Conservation (phyloP, 64 coral and sea anemone species). For the Trachythela sp. region DNA sequence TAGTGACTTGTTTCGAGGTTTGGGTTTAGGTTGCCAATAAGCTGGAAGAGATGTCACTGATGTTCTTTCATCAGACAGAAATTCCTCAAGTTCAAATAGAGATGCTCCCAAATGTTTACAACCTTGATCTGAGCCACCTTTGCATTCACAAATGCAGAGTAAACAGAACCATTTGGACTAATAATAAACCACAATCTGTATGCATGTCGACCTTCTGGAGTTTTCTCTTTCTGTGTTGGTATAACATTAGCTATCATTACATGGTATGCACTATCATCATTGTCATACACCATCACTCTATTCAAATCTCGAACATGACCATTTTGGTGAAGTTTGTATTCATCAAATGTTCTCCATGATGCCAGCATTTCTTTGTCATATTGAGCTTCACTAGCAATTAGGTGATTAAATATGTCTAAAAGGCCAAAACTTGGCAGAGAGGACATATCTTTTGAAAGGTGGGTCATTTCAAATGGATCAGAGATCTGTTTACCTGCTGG, state of each 20-base stretch:
- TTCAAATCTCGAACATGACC: slow-evolving; percentile 47
- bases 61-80: slow-evolving; percentile 23
- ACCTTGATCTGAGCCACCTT: background rate
- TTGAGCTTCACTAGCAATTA: too few relatives aligned
- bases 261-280: slow-evolving; percentile 46
- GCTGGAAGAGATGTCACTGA: slow-evolving; percentile 61
- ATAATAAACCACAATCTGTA: background rate
- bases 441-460: too few relatives aligned
- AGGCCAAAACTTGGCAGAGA: too few relatives aligned
- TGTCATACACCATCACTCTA: too few relatives aligned
- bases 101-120: background rate
- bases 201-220: background rate
- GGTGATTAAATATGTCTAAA: too few relatives aligned
- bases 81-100: background rate
- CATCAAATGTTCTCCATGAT: slow-evolving; percentile 72
- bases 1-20: slow-evolving; percentile 43
- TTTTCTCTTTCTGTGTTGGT: background rate
- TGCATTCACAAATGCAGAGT: background rate
- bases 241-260: slow-evolving; percentile 24
- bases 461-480: too few relatives aligned
- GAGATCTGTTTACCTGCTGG: too few relatives aligned
- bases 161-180: background rate
- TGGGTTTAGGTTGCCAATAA: slow-evolving; percentile 63
- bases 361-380: slow-evolving; percentile 67
- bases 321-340: slow-evolving; percentile 51